Conservation (phyloP, 2,113 vertebrate species). For the Notiomystis cincta region DNA sequence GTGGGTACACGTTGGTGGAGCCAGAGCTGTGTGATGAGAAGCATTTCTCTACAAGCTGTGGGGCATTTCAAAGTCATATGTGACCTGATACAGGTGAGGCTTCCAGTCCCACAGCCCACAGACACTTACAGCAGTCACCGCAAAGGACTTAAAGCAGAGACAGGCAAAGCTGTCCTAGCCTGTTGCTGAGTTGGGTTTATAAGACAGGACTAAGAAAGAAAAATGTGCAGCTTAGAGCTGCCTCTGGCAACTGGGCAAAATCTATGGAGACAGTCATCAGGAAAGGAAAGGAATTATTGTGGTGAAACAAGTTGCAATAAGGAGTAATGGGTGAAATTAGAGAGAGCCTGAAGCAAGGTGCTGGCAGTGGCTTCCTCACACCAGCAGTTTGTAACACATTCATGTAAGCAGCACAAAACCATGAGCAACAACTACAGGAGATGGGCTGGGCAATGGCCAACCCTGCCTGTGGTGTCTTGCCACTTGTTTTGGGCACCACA, state of each 20-base stretch:
- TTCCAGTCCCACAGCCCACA: neutral
- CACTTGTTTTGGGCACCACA: neutral
- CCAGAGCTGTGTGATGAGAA: neutral
- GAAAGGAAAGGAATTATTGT: neutral
- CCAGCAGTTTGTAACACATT: neutral
- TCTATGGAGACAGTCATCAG: neutral
- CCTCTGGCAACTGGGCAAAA: neutral
- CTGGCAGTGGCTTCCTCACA: neutral
- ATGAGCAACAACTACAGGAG: neutral
- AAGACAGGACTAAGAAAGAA: neutral
- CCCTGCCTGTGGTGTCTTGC: neutral
- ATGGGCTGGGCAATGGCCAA: neutral
- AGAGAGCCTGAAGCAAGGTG: neutral
- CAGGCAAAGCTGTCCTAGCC: neutral
- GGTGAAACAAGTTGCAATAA: neutral
- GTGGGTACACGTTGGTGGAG: too few relatives aligned
- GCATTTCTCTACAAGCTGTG: neutral
- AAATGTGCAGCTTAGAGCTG: neutral
- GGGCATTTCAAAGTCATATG: neutral
- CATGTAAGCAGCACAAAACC: neutral
- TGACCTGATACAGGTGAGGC: neutral
- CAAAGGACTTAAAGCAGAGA: neutral
- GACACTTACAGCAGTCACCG: neutral
- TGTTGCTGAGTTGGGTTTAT: neutral
- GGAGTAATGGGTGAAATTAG: neutral